Evolutionary conservation across 2,797 vertebrate species (phyloP).

Genomic region (Leuciscus waleckii): DNA sequence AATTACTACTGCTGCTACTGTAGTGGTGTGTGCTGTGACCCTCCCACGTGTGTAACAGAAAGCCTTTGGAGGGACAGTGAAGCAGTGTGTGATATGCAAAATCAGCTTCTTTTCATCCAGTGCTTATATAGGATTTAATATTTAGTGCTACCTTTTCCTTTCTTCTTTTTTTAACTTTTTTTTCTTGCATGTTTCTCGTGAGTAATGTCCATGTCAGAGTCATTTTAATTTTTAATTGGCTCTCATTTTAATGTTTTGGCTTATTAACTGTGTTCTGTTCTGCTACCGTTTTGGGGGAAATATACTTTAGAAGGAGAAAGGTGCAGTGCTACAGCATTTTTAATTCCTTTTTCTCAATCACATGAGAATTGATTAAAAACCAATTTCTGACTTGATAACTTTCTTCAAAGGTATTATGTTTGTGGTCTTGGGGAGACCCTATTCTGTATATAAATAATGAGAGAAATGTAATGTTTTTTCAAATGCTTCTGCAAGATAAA

Average conservation of each 20-base stretch:
- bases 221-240: background rate
- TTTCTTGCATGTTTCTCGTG: background rate
- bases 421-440: no score
- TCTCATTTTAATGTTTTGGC: background rate
- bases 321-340: background rate
- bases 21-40: slow-evolving; percentile 51
- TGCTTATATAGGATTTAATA: background rate
- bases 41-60: slow-evolving; percentile 44
- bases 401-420: background rate
- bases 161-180: background rate
- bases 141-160: background rate
- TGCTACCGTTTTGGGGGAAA: background rate
- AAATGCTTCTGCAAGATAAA: background rate
- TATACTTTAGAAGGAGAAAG: background rate
- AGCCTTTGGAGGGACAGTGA: background rate
- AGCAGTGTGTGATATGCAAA: background rate
- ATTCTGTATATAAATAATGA: background rate
- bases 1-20: slow-evolving; percentile 42
- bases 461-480: background rate
- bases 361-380: background rate
- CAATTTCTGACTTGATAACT: background rate
- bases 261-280: background rate
- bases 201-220: background rate
- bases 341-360: background rate
- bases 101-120: background rate